These are phyloP conservation scores for Phoxinus dragarum DNA, from an alignment of 2,797 vertebrate genomes.

Conservation along the genomic window DNA sequence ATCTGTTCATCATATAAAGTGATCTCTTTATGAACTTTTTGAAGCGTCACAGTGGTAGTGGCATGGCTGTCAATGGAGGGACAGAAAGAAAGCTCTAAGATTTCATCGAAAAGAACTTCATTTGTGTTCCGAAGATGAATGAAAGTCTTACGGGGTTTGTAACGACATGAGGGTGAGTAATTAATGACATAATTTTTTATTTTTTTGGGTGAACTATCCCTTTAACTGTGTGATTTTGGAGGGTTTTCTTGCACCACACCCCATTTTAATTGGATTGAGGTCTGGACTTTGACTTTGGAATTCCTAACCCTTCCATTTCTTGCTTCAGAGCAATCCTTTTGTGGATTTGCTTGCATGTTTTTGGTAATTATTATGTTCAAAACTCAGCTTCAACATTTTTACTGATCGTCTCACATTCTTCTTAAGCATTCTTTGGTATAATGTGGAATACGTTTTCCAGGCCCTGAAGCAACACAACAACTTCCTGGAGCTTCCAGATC, in stretches of 20 bases:
- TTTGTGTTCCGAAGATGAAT: no score
- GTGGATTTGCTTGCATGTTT: neutral
- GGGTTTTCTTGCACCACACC: neutral
- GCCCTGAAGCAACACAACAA: no score
- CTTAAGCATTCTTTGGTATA: neutral
- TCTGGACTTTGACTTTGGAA: neutral
- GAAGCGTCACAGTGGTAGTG: no score
- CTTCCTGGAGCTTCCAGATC: neutral
- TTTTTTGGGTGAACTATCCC: no score
- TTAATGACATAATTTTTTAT: no score
- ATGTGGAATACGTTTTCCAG: neutral
- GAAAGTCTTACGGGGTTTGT: no score
- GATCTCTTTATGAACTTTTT: no score
- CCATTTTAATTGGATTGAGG: neutral
- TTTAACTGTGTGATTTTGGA: neutral
- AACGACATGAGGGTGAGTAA: no score
- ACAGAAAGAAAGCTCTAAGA: no score
- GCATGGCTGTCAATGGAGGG: no score
- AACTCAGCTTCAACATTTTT: neutral
- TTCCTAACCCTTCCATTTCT: neutral
- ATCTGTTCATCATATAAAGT: no score
- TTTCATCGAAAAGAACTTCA: no score
- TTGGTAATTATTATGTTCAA: neutral
- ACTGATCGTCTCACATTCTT: neutral
- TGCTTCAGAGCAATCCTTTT: neutral